Conservation (phyloP, 1,140 invertebrate genomes). For the Eueides isabella region DNA sequence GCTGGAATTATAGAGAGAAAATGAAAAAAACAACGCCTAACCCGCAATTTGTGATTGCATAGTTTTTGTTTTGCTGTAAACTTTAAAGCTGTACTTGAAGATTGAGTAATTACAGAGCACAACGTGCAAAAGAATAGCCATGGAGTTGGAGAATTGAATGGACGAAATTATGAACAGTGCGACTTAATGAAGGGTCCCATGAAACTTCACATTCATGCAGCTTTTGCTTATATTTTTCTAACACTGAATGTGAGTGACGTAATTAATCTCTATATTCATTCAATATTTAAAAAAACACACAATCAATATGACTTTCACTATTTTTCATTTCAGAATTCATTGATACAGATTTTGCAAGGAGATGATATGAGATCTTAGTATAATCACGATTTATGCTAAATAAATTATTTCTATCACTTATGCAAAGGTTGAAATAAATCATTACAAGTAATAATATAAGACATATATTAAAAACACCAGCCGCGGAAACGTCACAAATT, state of each 20-base stretch:
- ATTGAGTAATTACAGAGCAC: slow-evolving; percentile 4
- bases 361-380: too few relatives aligned
- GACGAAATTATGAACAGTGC: slow-evolving; percentile 10
- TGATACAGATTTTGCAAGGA: too few relatives aligned
- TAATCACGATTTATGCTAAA: too few relatives aligned
- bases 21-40: slow-evolving; percentile 20
- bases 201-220: not conserved
- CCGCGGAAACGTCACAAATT: slow-evolving; percentile 34
- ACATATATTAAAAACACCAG: slow-evolving; percentile 2
- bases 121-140: not conserved
- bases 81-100: slow-evolving; percentile 6
- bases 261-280: not conserved
- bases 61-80: slow-evolving; percentile 12
- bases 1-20: slow-evolving; percentile 17
- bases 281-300: not conserved
- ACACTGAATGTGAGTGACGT: not conserved
- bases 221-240: not conserved
- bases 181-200: slow-evolving; percentile 2
- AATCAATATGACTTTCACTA: too few relatives aligned
- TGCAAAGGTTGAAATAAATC: not conserved
- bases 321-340: too few relatives aligned
- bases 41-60: slow-evolving; percentile 7
- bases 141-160: not conserved
- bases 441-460: not conserved
- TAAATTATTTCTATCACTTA: too few relatives aligned